Base-by-base conservation (phyloP, 1,140 invertebrate species). In the Dendrolimus kikuchii region DNA sequence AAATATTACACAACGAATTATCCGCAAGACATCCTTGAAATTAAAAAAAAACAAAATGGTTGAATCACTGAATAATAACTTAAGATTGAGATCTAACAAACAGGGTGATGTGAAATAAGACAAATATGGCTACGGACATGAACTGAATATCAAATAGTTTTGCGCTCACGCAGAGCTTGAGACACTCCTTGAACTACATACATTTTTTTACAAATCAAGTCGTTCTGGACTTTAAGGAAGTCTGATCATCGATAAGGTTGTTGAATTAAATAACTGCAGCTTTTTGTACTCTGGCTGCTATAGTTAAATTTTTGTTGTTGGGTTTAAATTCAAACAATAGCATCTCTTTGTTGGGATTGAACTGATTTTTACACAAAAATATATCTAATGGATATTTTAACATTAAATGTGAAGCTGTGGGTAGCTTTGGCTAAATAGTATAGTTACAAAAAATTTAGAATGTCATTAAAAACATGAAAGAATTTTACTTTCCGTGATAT, bases 41-140 rank as follows among this genome's bases (percentile, higher is more conserved):
- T 67, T 64, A 69, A 58, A 68, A 70, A 64, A 50, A 38, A 58
- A 57, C 57, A 55, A 23, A 23, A 23, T 23, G 57, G 53, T 65
- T 62, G 54, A 63, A 68, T 70, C 60, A 66, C 66, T 79, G 77
- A 81, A 83, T 83, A 77, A 76, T 69, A 80, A 74, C 61, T 49
- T 63, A 57, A 76, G 79, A 85, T 85, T 76, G 74, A 81, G 71
- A 85, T 85, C 81, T 81, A 74, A 76, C 23, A 23, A 23, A 23
- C 73, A 68, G 68, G 68, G 66, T 77, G 71, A 81, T 83, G 70
- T 74, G 70, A 79, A 82, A 83, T 81, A 77, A 78, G 73, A 80
- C 80, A 75, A 83, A 82, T 83, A 86, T 83, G 76, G 76, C 45
- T 45, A 51, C 53, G 63, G 57, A 55, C 81, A 74, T 68, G 77